These are phyloP conservation scores for Samia ricini DNA, from an alignment of 1,140 invertebrate genomes.

Conservation along the genomic window DNA sequence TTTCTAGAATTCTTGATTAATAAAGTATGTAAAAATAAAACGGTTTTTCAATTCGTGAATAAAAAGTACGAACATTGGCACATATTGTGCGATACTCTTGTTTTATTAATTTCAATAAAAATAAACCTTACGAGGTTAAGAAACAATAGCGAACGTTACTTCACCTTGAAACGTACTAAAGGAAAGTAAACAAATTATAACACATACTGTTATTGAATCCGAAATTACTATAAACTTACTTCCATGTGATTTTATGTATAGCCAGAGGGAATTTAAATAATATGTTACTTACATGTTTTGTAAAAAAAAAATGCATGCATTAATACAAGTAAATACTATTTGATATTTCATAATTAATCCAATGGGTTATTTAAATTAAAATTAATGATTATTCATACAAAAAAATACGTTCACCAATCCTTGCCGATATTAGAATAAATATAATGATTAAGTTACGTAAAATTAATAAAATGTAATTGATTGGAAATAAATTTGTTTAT, in stretches of 20 bases:
- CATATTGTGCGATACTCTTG: neutral
- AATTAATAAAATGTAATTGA: neutral
- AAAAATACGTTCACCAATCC: neutral
- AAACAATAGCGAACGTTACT: neutral
- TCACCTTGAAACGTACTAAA: neutral
- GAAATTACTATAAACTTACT: neutral
- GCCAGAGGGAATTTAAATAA: too few species aligned
- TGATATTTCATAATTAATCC: too few species aligned
- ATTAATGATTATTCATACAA: too few species aligned
- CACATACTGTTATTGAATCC: neutral
- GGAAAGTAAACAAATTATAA: neutral
- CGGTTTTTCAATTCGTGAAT: neutral
- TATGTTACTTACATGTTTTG: too few species aligned
- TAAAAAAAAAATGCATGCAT: too few species aligned
- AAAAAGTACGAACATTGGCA: neutral
- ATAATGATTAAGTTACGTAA: neutral
- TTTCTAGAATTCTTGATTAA: neutral
- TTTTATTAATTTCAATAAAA: neutral
- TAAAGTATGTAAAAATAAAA: neutral
- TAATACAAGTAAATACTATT: neutral
- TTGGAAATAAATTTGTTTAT: constrained; percentile 6
- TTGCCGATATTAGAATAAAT: neutral
- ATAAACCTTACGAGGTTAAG: neutral
- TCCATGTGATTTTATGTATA: neutral
- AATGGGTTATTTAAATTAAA: too few species aligned